Evolutionary conservation across 1,140 invertebrate species (phyloP).

Genomic region (Mesaphorura yosii): DNA sequence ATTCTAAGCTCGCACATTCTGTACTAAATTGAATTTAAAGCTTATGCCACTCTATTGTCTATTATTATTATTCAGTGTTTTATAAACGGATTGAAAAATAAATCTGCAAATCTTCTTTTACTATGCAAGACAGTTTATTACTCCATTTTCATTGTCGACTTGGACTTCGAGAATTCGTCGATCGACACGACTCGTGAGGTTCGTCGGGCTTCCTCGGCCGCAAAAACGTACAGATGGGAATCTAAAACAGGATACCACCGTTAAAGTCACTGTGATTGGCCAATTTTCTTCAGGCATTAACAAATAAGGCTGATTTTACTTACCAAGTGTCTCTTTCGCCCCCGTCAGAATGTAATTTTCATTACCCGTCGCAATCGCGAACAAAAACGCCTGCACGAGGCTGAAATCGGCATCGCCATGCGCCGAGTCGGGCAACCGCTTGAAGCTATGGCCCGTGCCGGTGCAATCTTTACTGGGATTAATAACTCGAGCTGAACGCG

Average conservation of each 20-base stretch:
- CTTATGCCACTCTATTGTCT: too few species aligned
- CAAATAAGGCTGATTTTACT: background rate
- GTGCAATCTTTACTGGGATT: constrained; percentile 18
- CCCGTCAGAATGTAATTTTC: constrained; percentile 26
- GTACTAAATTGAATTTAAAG: too few species aligned
- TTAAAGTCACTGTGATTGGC: background rate
- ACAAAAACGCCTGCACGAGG: constrained; percentile 36
- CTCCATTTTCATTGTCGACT: too few species aligned
- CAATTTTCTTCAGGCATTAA: background rate
- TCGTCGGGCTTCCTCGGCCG: constrained; percentile 24
- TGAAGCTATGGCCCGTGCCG: background rate
- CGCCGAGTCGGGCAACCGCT: constrained; percentile 27
- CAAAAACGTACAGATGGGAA: constrained; percentile 30
- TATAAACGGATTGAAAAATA: too few species aligned
- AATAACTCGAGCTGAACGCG: constrained; percentile 17
- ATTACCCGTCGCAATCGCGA: constrained; percentile 32
- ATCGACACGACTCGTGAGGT: constrained; percentile 20
- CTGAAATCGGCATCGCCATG: constrained; percentile 39
- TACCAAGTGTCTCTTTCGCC: constrained; percentile 27
- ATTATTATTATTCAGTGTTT: too few species aligned
- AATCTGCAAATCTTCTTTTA: too few species aligned
- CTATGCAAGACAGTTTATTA: too few species aligned
- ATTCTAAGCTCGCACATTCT: too few species aligned
- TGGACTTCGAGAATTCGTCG: constrained; percentile 16
- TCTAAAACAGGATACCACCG: constrained; percentile 14